These are phyloP conservation scores for Oligia fasciuncula DNA, from an alignment of 2,888 invertebrate species.

Conservation along the genomic window DNA sequence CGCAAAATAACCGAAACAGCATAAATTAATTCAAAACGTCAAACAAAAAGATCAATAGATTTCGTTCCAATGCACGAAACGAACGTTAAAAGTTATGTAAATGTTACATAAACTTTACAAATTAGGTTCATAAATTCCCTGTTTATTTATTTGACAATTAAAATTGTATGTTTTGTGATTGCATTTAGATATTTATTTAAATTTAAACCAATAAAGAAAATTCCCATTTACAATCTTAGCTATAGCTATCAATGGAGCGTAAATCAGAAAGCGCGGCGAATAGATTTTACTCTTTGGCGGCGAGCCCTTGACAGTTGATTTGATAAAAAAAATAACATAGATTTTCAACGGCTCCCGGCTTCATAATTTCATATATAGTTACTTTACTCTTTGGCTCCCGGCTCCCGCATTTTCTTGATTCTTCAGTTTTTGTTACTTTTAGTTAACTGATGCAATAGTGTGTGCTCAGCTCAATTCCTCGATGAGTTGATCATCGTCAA, in stretches of 20 bases:
- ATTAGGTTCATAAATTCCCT: neutral
- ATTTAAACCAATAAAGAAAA: neutral
- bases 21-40: constrained; percentile 61
- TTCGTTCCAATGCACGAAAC: constrained; percentile 31
- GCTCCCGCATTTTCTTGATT: constrained; percentile 59
- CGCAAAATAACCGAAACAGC: constrained; percentile 62
- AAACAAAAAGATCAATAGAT: constrained; percentile 57
- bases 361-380: too few relatives aligned
- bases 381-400: too few relatives aligned
- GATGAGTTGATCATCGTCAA: constrained; percentile 60
- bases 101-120: neutral
- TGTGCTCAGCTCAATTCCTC: constrained; percentile 23
- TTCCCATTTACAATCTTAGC: neutral
- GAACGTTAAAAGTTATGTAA: neutral
- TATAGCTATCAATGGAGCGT: neutral
- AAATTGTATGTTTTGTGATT: neutral
- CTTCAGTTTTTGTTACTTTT: neutral
- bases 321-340: too few relatives aligned
- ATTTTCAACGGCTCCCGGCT: constrained; percentile 68
- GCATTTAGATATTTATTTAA: neutral
- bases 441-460: neutral
- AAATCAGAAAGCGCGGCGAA: too few relatives aligned
- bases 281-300: too few relatives aligned
- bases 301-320: neutral
- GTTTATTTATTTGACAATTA: accelerated